A percentile compares a stretch with the other conserved stretches of the same genome.
Conservation (phyloP, 2,113 vertebrate species). For the Oriolus oriolus region DNA sequence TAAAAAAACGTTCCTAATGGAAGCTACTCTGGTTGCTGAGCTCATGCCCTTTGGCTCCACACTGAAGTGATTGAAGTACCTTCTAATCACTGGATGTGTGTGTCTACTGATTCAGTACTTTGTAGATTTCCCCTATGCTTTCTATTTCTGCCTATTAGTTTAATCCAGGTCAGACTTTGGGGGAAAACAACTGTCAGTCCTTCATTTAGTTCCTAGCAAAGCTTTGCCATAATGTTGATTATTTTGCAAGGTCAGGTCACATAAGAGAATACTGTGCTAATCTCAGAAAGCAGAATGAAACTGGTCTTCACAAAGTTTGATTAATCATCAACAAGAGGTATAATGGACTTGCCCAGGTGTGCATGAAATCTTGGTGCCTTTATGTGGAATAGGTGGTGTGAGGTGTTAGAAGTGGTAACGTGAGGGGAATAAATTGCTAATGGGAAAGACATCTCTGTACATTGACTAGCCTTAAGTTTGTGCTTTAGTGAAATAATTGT, state of each 20-base stretch:
- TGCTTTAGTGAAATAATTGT: background rate
- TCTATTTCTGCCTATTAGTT: background rate
- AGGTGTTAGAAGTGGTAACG: background rate
- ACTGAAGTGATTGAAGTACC: background rate
- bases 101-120: background rate
- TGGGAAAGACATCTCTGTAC: background rate
- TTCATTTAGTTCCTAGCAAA: background rate
- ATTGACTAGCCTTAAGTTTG: background rate
- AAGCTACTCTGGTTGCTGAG: background rate
- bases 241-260: background rate
- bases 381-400: background rate
- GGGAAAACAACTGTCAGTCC: background rate
- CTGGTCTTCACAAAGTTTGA: background rate
- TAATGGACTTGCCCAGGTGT: background rate
- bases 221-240: background rate
- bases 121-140: background rate
- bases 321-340: background rate
- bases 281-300: background rate
- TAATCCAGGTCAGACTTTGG: background rate
- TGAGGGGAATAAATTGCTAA: background rate
- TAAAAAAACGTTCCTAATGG: background rate
- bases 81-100: background rate
- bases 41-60: background rate
- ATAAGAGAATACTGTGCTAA: accelerated
- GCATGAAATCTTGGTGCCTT: background rate